Base-by-base conservation (phyloP, 1,140 invertebrate genomes). In the Achroia grisella region DNA sequence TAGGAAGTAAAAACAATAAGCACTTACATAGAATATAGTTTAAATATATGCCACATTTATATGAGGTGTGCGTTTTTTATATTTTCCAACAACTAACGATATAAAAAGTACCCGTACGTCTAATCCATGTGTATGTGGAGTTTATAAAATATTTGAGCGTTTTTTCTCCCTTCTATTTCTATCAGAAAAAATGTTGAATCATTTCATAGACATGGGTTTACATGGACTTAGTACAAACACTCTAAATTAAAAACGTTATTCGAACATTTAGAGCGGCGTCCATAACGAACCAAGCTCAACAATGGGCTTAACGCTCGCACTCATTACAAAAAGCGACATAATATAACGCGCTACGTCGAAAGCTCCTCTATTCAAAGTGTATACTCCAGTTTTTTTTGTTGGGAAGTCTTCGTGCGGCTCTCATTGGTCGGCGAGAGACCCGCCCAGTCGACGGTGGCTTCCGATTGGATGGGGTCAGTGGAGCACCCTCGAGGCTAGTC, bases 251-350 rank as follows among this genome's bases (percentile, higher is more conserved):
- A 82, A 82, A 82, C 76, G 77, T 85, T 85, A 82, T 81, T 76
- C 73, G 66, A 63, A 62, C 71, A 75, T 80, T 81, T 74, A 60
- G 66, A 76, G 71, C 78, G 71, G 71, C 77, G 70, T 75, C 76
- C 78, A 79, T 80, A 78, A 80, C 77, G 80, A 75, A 77, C 69
- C 68, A 61, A 65, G 69, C 70, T 82, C 78, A 79, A 85, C 81
- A 85, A 85, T 82, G 69, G 81, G 73, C 80, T 84, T 84, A 84
- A 76, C 77, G 78, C 71, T 69, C 78, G 70, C 70, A 79, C 81
- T 85, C 77, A 82, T 85, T 82, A 82, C 76, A 81, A 85, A 74
- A 82, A 84, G 76, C 76, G 70, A 77, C 78, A 82, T 77, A 84
- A 84, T 77, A 72, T 78, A 82, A 79, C 80, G 71, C 69, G 69